Evolutionary conservation across 2,797 vertebrate genomes (phyloP).

Genomic region (Peromyscus melanophrys): DNA sequence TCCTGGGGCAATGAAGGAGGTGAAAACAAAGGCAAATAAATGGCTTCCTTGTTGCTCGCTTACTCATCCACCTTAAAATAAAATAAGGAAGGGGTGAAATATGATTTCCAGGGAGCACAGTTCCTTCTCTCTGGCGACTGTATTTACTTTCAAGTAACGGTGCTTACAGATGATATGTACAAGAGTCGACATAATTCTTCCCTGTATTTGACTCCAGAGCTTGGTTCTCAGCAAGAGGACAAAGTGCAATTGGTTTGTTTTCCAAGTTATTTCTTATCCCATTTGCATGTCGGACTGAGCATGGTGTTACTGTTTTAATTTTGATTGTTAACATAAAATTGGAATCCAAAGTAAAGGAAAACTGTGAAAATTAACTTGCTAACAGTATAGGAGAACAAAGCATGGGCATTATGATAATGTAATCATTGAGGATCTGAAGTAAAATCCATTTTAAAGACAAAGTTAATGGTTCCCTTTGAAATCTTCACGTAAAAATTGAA

Average conservation of each 20-base stretch:
- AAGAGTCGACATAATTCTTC: constrained; percentile 85
- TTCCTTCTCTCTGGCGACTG: constrained; percentile 66
- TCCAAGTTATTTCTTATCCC: constrained; percentile 79
- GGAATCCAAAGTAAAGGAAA: constrained; percentile 81
- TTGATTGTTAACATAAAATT: constrained; percentile 86
- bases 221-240: constrained; percentile 78
- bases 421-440: constrained; percentile 86
- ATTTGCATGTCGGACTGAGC: constrained; percentile 69
- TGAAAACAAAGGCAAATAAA: constrained; percentile 75
- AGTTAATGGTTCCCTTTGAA: constrained; percentile 89
- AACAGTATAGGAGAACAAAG: constrained; percentile 85
- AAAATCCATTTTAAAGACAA: constrained; percentile 89
- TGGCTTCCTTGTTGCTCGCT: constrained; percentile 69
- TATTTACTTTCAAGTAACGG: constrained; percentile 84
- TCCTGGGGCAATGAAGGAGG: constrained; percentile 53
- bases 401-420: constrained; percentile 85
- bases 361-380: constrained; percentile 85
- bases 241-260: constrained; percentile 82
- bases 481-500: constrained; percentile 90
- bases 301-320: constrained; percentile 81
- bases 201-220: constrained; percentile 81
- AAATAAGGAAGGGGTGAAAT: constrained; percentile 86
- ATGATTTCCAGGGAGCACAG: constrained; percentile 79
- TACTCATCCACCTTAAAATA: constrained; percentile 80
- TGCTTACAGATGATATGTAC: constrained; percentile 80